Conservation (phyloP, 92 coral and sea anemone species). For the Pocillopora grandis region DNA sequence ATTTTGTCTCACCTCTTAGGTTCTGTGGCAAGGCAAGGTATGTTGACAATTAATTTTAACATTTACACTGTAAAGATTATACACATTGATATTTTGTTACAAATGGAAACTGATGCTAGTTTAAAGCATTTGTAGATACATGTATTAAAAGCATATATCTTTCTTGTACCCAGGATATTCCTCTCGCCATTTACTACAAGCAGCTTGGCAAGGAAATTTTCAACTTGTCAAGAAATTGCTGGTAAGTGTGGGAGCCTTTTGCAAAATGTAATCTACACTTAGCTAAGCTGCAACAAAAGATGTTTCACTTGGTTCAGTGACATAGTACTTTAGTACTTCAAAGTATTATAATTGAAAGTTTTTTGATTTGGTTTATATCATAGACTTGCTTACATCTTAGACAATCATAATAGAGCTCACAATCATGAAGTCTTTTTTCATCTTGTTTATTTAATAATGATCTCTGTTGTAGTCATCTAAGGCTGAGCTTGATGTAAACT, state of each 20-base stretch:
- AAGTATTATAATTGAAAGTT: too few species aligned
- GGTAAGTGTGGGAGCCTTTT: conserved; percentile 47
- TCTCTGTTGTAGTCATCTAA: conserved; percentile 54
- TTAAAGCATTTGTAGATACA: too few species aligned
- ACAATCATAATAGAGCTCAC: too few species aligned
- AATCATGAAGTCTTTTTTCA: too few species aligned
- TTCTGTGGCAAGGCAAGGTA: conserved; percentile 84
- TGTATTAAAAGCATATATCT: neutral
- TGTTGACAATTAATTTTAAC: conserved; percentile 11
- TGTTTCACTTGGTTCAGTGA: neutral
- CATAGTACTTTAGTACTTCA: too few species aligned
- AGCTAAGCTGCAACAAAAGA: neutral
- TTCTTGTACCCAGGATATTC: conserved; percentile 64
- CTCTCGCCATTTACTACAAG: conserved; percentile 89
- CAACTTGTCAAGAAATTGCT: conserved; percentile 74
- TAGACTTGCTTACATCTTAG: too few species aligned
- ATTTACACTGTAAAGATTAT: neutral
- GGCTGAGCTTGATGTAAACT: conserved; percentile 76
- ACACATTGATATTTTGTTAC: neutral
- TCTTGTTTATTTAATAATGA: too few species aligned
- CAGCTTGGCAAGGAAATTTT: conserved; percentile 98
- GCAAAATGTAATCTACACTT: neutral
- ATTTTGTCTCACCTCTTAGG: conserved; percentile 36
- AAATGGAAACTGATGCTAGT: neutral
- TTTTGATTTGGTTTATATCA: too few species aligned